Evolutionary conservation across 2,797 vertebrate species (phyloP).

Genomic region (Phrynocephalus vlangalii): DNA sequence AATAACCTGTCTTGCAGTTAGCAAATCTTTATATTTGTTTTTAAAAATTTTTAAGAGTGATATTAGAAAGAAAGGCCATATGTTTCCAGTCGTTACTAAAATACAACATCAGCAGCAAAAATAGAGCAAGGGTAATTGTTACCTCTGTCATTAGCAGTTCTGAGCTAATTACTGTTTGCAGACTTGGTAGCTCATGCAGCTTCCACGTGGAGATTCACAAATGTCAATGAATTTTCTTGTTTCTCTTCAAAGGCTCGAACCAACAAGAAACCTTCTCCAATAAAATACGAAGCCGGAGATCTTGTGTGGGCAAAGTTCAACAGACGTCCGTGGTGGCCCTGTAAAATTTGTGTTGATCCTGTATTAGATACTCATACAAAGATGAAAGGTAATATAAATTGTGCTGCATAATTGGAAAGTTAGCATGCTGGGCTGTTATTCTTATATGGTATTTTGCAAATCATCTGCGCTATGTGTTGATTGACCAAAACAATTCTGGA

Average conservation of each 20-base stretch:
- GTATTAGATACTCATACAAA: slow-evolving; percentile 87
- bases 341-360: slow-evolving; percentile 89
- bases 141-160: not conserved
- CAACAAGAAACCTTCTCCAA: slow-evolving; percentile 83
- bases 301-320: slow-evolving; percentile 97
- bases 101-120: not conserved
- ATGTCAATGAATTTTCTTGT: slow-evolving; percentile 59
- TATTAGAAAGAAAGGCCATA: not conserved
- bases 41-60: not conserved
- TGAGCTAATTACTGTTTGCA: not conserved
- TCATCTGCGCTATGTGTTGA: not conserved
- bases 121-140: not conserved
- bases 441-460: not conserved
- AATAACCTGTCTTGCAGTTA: not conserved
- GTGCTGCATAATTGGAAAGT: slow-evolving; percentile 11
- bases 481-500: not conserved
- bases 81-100: not conserved
- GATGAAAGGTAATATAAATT: slow-evolving; percentile 88
- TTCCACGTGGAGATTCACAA: not conserved
- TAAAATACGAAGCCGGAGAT: slow-evolving; percentile 93
- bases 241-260: slow-evolving; percentile 75
- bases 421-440: not conserved
- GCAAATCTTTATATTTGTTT: not conserved
- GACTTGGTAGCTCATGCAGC: not conserved
- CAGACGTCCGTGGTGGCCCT: slow-evolving; percentile 98